phyloP scores from a whole-genome alignment of 2,888 invertebrate species.

The Andrena fulva region DNA sequence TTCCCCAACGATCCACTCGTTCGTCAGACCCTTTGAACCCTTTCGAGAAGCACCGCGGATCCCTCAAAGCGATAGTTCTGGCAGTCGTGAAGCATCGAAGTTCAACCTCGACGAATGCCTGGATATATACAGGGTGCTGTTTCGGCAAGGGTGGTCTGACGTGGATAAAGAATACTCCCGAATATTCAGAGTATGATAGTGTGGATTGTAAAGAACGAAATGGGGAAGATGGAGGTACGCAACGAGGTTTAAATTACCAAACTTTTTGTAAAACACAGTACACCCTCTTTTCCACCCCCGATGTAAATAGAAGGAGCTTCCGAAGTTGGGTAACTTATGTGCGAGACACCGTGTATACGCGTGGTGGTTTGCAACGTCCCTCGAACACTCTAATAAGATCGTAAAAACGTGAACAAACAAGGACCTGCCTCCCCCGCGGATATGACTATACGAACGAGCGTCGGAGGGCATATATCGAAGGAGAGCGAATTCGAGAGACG shows the following conservation, averaged over 20 bases:
- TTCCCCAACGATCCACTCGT: constrained; percentile 19
- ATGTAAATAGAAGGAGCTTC: background rate
- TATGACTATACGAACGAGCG: constrained; percentile 17
- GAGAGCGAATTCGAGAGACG: constrained; percentile 10
- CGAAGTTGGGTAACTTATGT: background rate
- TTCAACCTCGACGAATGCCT: constrained; percentile 15
- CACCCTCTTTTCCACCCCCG: background rate
- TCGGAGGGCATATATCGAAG: background rate
- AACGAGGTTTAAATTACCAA: too few relatives aligned
- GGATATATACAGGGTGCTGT: background rate
- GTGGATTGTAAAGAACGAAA: too few relatives aligned
- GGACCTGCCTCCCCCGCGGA: constrained; percentile 6
- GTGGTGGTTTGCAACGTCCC: background rate
- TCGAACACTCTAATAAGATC: constrained; percentile 43
- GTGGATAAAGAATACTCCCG: too few relatives aligned
- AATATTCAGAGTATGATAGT: too few relatives aligned
- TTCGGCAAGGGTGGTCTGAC: background rate
- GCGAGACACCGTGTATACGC: background rate
- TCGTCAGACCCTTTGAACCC: constrained; percentile 46
- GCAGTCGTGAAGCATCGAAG: constrained; percentile 2
- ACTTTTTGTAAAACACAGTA: background rate
- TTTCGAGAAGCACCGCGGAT: constrained; percentile 12
- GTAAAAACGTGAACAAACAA: constrained; percentile 40
- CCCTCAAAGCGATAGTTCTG: constrained; percentile 47
- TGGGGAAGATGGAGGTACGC: too few relatives aligned